Evolutionary conservation across 2,888 invertebrate species (phyloP).

Genomic region (Troides aeacus): DNA sequence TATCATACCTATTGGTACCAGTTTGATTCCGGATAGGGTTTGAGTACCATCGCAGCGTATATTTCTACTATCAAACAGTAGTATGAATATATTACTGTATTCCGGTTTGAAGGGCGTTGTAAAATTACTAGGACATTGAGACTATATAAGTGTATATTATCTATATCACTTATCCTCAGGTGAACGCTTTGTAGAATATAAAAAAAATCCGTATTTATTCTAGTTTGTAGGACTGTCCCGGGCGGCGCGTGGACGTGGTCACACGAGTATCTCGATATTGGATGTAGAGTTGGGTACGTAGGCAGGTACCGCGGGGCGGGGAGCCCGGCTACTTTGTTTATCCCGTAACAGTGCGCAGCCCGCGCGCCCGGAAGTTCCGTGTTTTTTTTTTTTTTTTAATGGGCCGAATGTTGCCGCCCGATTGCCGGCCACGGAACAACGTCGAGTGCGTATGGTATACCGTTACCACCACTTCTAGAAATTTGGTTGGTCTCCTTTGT

Average conservation of each 20-base stretch:
- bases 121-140: too few relatives aligned
- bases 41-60: too few relatives aligned
- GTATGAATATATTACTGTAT: too few relatives aligned
- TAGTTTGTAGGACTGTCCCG: not conserved
- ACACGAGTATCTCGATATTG: conserved; percentile 27
- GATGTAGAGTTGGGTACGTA: conserved; percentile 25
- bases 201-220: too few relatives aligned
- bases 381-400: conserved; percentile 6
- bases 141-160: too few relatives aligned
- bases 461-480: not conserved
- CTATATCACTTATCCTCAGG: too few relatives aligned
- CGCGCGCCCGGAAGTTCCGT: conserved; percentile 3
- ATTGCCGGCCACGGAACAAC: conserved; percentile 12
- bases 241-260: not conserved
- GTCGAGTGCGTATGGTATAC: not conserved
- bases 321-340: conserved; percentile 24
- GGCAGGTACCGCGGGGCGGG: conserved; percentile 27
- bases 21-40: too few relatives aligned
- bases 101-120: too few relatives aligned
- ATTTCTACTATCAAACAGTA: too few relatives aligned
- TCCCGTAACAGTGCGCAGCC: conserved; percentile 25
- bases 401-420: conserved; percentile 11
- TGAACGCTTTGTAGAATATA: too few relatives aligned
- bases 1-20: too few relatives aligned
- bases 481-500: too few relatives aligned